These are phyloP conservation scores for Aurelia aurita complex sp. Pacific DNA, from an alignment of 30 jellyfish, hydroid and myxozoan species.

Conservation along the genomic window DNA sequence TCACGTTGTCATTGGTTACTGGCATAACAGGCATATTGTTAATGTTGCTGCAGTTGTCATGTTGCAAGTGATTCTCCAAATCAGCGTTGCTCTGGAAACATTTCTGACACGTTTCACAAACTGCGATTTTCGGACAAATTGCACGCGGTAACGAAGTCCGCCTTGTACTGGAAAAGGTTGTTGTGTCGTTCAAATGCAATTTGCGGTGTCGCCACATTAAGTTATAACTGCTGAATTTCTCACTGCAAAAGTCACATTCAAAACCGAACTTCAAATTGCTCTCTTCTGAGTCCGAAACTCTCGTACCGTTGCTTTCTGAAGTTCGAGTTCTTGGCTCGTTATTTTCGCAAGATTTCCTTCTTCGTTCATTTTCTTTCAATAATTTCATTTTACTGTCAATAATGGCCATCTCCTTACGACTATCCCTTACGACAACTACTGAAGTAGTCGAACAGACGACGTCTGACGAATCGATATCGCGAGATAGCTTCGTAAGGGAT, in stretches of 20 bases:
- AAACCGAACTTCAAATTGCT: constrained; percentile 51
- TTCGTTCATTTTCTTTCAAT: background rate
- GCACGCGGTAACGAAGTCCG: constrained; percentile 50
- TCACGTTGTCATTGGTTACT: background rate
- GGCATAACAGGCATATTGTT: background rate
- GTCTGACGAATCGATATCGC: background rate
- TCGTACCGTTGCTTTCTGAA: background rate
- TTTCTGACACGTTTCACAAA: constrained; percentile 38
- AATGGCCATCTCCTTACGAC: background rate
- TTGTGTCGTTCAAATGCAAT: constrained; percentile 53
- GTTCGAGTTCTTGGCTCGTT: background rate
- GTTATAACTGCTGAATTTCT: constrained; percentile 50
- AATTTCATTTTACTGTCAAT: too few relatives aligned
- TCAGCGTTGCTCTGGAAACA: constrained; percentile 35
- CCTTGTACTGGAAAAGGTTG: constrained; percentile 8
- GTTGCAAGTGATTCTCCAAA: constrained; percentile 31
- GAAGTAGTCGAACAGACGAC: background rate
- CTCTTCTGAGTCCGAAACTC: background rate
- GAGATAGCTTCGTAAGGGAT: background rate
- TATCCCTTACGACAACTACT: background rate
- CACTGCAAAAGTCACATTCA: constrained; percentile 68
- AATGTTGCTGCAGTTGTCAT: background rate
- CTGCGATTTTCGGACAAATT: constrained; percentile 47
- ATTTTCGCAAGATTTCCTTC: background rate
- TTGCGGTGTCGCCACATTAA: constrained; percentile 66